Base-by-base conservation (phyloP, 2,888 invertebrate genomes). In the Druceiella hillmani region DNA sequence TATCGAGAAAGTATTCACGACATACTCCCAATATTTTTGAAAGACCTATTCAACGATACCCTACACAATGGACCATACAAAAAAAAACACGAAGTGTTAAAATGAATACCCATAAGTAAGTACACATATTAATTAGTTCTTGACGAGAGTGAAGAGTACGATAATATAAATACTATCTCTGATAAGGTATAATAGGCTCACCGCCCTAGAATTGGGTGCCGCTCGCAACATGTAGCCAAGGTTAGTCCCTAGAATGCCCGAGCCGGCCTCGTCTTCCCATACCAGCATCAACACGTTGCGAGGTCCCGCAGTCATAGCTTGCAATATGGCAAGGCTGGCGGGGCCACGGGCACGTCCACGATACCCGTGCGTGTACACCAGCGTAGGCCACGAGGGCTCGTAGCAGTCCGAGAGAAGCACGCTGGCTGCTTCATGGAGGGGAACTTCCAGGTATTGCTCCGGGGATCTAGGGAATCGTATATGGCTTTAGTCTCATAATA, bases 281-380 rank as follows among this genome's bases (percentile, higher is more conserved):
- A 71, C 67, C 7, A 71, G 38, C 0, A 71, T 58, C 2, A 71
- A 37, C 0, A 70, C 59, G 43, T 72, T 72, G 27, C 59, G 58
- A 51, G 64, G 69, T 50, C 45, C 61, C 33, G 54, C 64, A 35
- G 2, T 49, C 48, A 29, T 70, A 2, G 66, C 60, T 2, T 46
- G 37, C 4, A 69, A 47, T 1, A 72, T 57, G 0, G 67, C 62
- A 0, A 54, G 63, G 11, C 70, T 68, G 1, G 67, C 70, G 1
- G 66, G 65, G 0, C 69, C 69, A 3, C 50, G 33, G 0, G 47
- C 43, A 14, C 50, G 56, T 5, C 71, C 71, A 13, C 61, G 51
- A 50, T 62, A 72, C 1, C 71, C 71, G 41, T 69, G 70, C 1
- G 69, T 63, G 50, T 70, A 71, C 13, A 69, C 27, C 1, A 70